Percentiles rank a stretch among this genome's conserved stretches.
phyloP scores from a whole-genome alignment of 2,113 vertebrate genomes.

The Litocranius walleri region DNA sequence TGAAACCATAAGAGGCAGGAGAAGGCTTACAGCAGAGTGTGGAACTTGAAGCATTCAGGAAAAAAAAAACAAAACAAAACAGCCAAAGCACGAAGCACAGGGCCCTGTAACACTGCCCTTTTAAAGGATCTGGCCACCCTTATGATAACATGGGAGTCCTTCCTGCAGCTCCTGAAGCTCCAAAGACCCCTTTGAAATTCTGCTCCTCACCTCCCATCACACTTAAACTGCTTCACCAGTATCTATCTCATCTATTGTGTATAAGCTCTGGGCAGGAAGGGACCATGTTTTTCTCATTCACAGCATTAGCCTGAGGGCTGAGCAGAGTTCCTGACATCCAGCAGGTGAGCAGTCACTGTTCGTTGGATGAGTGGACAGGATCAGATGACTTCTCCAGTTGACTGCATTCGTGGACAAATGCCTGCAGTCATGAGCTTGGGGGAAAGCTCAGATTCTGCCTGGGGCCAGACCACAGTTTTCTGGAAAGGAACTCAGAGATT shows the following conservation, averaged over 20 bases:
- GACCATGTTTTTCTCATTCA: not conserved
- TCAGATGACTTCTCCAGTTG: not conserved
- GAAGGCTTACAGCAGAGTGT: not conserved
- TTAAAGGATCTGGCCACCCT: not conserved
- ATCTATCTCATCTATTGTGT: not conserved
- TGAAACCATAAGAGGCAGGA: not conserved
- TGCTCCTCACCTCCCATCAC: not conserved
- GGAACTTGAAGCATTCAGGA: not conserved
- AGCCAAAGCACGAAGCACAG: not conserved
- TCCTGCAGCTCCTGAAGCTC: not conserved
- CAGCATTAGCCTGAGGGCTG: not conserved
- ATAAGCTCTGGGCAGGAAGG: not conserved
- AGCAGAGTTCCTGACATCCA: not conserved
- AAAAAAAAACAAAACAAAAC: not conserved
- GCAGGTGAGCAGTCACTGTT: not conserved
- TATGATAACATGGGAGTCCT: not conserved
- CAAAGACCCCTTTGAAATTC: not conserved
- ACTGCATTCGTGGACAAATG: not conserved
- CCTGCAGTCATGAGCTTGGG: not conserved
- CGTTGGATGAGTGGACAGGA: not conserved
- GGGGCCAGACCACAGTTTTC: not conserved
- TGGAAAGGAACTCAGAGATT: not conserved
- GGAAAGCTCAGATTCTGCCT: not conserved
- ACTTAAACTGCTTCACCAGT: not conserved
- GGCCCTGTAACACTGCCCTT: fast-evolving